phyloP scores from a whole-genome alignment of 2,888 invertebrate genomes.

The Noctua janthe region DNA sequence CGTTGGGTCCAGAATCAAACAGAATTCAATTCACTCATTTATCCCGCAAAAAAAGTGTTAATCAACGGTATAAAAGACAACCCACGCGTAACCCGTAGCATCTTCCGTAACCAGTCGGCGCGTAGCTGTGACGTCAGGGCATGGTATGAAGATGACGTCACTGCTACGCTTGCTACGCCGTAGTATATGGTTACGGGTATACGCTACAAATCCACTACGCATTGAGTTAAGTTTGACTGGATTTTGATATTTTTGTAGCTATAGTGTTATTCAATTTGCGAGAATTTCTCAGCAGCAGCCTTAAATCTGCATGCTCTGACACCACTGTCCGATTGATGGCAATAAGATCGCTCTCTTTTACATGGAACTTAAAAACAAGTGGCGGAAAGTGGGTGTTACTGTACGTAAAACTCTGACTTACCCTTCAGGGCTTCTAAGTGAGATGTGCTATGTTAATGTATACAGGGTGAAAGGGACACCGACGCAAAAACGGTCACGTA shows the following conservation, averaged over 20 bases:
- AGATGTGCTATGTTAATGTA: too few species aligned
- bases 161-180: constrained; percentile 13
- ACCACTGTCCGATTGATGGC: too few species aligned
- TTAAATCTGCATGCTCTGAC: too few species aligned
- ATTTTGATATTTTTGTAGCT: background rate
- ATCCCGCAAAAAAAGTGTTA: background rate
- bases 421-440: too few species aligned
- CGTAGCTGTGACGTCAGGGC: constrained; percentile 14
- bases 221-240: background rate
- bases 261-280: background rate
- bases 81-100: background rate
- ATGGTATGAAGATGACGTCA: constrained; percentile 21
- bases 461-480: too few species aligned
- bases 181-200: background rate
- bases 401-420: too few species aligned
- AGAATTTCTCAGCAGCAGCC: too few species aligned
- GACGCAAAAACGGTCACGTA: too few species aligned
- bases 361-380: too few species aligned
- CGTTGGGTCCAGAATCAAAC: background rate
- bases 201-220: background rate
- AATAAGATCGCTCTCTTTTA: too few species aligned
- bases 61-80: background rate
- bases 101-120: too few species aligned
- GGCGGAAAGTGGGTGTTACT: too few species aligned
- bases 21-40: background rate